Evolutionary conservation across 2,888 invertebrate genomes (phyloP), one percentile per base, ranked within the genome.

Genomic region (Abrostola triplasia): DNA sequence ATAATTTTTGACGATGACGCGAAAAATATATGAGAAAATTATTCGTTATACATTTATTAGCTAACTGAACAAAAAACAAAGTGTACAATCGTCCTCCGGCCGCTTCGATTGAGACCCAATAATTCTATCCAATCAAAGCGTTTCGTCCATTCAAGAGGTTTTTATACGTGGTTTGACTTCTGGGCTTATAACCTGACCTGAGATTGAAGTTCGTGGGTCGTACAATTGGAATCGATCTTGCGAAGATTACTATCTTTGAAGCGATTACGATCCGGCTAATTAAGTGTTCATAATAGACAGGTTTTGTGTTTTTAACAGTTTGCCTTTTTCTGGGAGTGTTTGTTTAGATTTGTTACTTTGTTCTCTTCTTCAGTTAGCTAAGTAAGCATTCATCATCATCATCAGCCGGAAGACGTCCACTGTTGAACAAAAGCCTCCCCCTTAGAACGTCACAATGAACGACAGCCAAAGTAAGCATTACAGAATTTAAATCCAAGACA

Each of bases 161-260:
- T 55, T 11, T 41, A 57, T 65, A 67, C 75, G 74, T 70, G 73
- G 74, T 70, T 67, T 47, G 63, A 67, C 67, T 68, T 6, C 13
- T 40, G 11, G 11, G 59, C 70, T 73, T 68, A 69, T 63, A 40
- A 52, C 52, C 51, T 40, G 50, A 54, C 58, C 64, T 58, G 56
- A 70, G 56, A 66, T 63, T 53, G 55, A 67, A 59, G 57, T 59
- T 67, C 60, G 63, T 65, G 56, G 62, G 57, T 69, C 67, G 61
- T 72, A 65, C 73, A 71, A 64, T 60, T 36, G 51, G 59, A 64
- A 67, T 36, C 52, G 41, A 60, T 38, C 35, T 53, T 42, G 47
- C 54, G 55, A 52, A 5, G 48, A 42, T 48, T 55, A 47, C 44
- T 8, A 13, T 47, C 53, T 48, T 44, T 50, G 35, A 41, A 41